Conservation (phyloP, 2,113 vertebrate genomes). For the Pseudorectes ferrugineus region DNA sequence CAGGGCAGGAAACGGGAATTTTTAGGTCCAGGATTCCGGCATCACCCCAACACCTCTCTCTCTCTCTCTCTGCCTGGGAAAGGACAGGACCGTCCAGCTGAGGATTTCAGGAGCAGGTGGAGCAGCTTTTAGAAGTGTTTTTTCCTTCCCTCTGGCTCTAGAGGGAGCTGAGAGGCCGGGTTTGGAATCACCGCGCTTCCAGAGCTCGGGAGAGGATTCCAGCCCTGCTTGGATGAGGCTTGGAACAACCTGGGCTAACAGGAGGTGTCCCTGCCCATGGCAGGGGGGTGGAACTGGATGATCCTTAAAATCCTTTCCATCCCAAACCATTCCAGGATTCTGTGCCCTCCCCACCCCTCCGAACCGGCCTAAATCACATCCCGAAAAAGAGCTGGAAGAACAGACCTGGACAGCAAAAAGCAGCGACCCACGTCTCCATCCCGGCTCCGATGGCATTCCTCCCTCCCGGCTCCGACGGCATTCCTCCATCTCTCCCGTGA, state of each 20-base stretch:
- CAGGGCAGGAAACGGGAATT: neutral
- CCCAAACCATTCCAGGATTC: neutral
- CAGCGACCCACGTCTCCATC: neutral
- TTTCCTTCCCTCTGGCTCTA: neutral
- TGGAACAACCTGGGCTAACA: neutral
- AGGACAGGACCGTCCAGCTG: neutral
- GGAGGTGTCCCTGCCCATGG: neutral
- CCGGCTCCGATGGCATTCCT: neutral
- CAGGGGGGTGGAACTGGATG: neutral
- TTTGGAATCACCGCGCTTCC: neutral
- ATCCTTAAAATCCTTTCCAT: neutral
- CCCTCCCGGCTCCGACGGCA: neutral
- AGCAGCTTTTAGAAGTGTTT: neutral
- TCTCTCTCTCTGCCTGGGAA: neutral
- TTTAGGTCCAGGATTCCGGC: neutral
- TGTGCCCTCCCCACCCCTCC: neutral
- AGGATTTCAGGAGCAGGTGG: neutral
- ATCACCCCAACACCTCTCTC: rapidly evolving
- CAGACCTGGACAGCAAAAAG: neutral
- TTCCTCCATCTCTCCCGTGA: neutral
- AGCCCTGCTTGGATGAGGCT: neutral
- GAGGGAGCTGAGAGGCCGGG: slow-evolving; percentile 9
- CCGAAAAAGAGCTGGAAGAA: neutral
- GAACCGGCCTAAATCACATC: neutral
- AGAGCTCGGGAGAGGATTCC: neutral